Conservation (phyloP, 2,888 invertebrate species). For the Protonemura montana region DNA sequence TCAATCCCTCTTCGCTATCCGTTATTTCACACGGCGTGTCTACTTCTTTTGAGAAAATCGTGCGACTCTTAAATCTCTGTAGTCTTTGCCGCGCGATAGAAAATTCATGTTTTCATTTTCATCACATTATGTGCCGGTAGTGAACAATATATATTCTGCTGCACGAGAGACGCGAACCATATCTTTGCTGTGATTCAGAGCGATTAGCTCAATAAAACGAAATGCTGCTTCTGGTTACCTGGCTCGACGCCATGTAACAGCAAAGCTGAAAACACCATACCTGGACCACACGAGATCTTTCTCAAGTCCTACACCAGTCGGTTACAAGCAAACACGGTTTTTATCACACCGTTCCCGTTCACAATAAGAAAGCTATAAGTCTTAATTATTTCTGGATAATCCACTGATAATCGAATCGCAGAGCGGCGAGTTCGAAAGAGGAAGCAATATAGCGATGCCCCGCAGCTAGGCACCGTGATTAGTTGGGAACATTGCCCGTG, state of each 20-base stretch:
- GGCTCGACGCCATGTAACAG: too few species aligned
- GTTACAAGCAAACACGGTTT: neutral
- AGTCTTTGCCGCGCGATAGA: constrained; percentile 15
- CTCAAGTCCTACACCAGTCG: neutral
- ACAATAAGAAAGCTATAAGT: neutral
- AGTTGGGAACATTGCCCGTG: neutral
- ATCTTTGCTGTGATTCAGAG: neutral
- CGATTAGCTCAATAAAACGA: too few species aligned
- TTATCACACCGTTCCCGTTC: neutral
- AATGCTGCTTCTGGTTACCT: too few species aligned
- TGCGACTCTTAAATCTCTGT: constrained; percentile 15
- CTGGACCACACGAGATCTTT: neutral
- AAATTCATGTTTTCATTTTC: constrained; percentile 41
- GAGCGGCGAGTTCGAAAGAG: neutral
- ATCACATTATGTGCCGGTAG: neutral
- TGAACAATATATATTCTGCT: neutral
- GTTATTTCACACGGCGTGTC: neutral
- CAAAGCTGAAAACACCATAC: too few species aligned
- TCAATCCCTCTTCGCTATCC: constrained; percentile 36
- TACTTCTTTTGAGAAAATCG: constrained; percentile 33
- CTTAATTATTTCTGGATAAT: neutral
- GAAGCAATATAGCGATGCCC: constrained; percentile 17
- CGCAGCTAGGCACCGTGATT: neutral
- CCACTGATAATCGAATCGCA: neutral
- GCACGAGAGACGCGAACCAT: neutral